phyloP scores from a whole-genome alignment of 1,140 invertebrate genomes.

The Eueides isabella region DNA sequence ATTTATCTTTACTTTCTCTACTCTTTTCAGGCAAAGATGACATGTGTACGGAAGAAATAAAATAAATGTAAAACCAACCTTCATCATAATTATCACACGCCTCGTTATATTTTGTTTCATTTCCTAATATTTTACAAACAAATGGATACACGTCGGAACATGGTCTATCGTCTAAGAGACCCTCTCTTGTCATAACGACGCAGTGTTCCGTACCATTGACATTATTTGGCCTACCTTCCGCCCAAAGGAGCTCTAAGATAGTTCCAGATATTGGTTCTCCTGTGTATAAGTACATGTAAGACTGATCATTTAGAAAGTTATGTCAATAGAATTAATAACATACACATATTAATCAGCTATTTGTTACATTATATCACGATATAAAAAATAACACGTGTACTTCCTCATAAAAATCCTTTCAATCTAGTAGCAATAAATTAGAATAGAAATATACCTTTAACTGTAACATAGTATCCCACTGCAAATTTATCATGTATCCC shows the following conservation, averaged over 20 bases:
- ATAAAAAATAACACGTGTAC: no score
- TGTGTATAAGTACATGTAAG: constrained; percentile 21
- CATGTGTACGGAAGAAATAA: not conserved
- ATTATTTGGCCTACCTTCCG: constrained; percentile 59
- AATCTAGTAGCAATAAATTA: no score
- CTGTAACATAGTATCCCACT: constrained; percentile 57
- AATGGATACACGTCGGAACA: constrained; percentile 59
- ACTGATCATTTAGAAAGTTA: constrained; percentile 22
- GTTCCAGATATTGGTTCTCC: constrained; percentile 58
- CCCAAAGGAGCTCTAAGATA: constrained; percentile 57
- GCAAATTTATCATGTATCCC: constrained; percentile 63
- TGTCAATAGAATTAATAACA: not conserved
- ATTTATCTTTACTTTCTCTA: no score
- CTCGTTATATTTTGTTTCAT: constrained; percentile 54
- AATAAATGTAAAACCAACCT: constrained; percentile 31
- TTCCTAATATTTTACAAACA: constrained; percentile 63
- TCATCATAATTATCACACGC: constrained; percentile 58
- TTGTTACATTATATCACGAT: no score
- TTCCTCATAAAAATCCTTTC: no score
- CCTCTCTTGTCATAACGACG: constrained; percentile 64
- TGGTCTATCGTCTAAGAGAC: constrained; percentile 58
- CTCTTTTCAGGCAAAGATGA: not conserved
- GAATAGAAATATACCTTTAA: constrained; percentile 52
- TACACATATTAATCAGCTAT: not conserved
- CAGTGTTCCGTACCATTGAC: constrained; percentile 54